phyloP scores from a whole-genome alignment of 2,888 invertebrate genomes.

The Copidosoma aretas region DNA sequence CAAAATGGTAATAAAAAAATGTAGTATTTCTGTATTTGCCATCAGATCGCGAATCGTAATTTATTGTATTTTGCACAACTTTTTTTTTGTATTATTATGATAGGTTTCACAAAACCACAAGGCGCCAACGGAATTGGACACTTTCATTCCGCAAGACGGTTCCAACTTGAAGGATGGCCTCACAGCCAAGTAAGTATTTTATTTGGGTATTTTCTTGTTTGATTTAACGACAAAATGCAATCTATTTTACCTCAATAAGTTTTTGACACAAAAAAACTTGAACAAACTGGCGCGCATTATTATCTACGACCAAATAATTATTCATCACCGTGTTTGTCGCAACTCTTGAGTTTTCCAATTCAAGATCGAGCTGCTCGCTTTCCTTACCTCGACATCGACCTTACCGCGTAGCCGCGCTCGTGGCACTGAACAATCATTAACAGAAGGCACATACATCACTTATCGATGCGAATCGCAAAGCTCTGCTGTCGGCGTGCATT shows the following conservation, averaged over 20 bases:
- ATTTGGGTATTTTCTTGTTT: too few species aligned
- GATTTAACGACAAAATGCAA: background rate
- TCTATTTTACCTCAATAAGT: background rate
- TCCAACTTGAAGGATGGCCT: slow-evolving; percentile 59
- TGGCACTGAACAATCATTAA: background rate
- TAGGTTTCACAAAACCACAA: slow-evolving; percentile 49
- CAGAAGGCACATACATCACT: background rate
- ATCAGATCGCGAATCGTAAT: too few species aligned
- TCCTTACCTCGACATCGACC: background rate
- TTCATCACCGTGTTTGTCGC: background rate
- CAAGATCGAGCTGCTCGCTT: background rate
- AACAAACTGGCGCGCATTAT: background rate
- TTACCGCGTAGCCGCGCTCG: background rate
- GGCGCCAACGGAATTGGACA: slow-evolving; percentile 77
- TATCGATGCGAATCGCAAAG: background rate
- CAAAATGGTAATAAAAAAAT: slow-evolving; percentile 25
- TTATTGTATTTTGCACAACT: too few species aligned
- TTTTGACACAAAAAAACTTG: too few species aligned
- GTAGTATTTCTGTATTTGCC: too few species aligned
- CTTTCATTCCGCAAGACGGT: slow-evolving; percentile 78
- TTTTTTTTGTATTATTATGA: too few species aligned
- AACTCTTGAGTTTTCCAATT: background rate
- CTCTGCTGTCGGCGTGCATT: too few species aligned
- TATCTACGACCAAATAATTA: background rate
- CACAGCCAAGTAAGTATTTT: slow-evolving; percentile 54